These are phyloP conservation scores for Corythoichthys intestinalis DNA, from an alignment of 2,113 vertebrate species.

Conservation along the genomic window DNA sequence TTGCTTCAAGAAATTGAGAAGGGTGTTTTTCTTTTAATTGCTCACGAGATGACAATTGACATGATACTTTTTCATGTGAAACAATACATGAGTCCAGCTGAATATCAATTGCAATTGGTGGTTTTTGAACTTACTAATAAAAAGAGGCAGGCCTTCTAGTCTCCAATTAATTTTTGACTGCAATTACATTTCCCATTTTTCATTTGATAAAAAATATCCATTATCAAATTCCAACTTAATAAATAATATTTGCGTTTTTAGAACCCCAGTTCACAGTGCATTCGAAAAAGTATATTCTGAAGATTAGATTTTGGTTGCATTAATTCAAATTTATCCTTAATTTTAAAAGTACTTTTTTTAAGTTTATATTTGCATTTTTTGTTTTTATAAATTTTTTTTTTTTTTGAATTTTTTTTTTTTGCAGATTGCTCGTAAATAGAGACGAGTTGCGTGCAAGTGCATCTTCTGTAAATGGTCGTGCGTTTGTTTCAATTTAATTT, in stretches of 20 bases:
- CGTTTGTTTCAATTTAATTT: constrained; percentile 90
- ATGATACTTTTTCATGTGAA: background rate
- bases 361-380: constrained; percentile 17
- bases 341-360: background rate
- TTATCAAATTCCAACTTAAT: background rate
- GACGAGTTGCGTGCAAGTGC: constrained; percentile 81
- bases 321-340: no score
- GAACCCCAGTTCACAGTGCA: background rate
- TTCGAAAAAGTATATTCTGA: constrained; percentile 12
- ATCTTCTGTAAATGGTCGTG: constrained; percentile 87
- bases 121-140: background rate
- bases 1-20: background rate
- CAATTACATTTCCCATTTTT: background rate
- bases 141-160: background rate
- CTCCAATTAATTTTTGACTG: background rate
- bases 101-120: background rate
- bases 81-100: background rate
- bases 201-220: background rate
- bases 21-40: background rate
- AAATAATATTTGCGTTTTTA: background rate
- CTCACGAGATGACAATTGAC: background rate
- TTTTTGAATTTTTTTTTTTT: constrained; percentile 33
- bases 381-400: background rate
- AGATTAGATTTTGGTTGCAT: background rate
- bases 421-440: constrained; percentile 72